A percentile compares a stretch with the other conserved stretches of the same genome.
phyloP scores from a whole-genome alignment of 2,113 vertebrate genomes.

The Nibea albiflora region DNA sequence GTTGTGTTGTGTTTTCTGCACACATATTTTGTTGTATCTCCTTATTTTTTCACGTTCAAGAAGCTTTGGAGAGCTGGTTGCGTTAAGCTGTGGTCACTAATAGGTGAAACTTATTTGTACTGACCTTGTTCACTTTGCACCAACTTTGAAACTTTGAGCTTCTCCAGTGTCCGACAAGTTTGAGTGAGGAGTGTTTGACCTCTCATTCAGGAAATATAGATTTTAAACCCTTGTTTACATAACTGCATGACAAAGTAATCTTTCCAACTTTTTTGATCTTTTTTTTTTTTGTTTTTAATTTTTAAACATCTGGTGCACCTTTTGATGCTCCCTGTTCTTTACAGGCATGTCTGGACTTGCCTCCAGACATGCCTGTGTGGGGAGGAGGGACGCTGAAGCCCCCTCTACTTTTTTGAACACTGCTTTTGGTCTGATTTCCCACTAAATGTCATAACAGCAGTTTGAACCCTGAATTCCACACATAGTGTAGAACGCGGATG shows the following conservation, averaged over 20 bases:
- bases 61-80: too few relatives aligned
- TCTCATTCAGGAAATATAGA: background rate
- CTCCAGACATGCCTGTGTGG: background rate
- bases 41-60: background rate
- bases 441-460: too few relatives aligned
- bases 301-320: background rate
- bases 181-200: background rate
- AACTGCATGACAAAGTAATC: background rate
- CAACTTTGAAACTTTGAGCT: background rate
- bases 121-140: background rate
- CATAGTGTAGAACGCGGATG: too few relatives aligned
- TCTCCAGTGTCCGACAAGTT: background rate
- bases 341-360: background rate
- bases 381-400: background rate
- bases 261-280: background rate
- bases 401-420: too few relatives aligned
- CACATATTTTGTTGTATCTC: too few relatives aligned
- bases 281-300: too few relatives aligned
- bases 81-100: background rate
- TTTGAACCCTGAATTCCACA: too few relatives aligned
- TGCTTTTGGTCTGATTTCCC: too few relatives aligned
- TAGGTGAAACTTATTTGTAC: background rate
- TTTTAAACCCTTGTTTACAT: background rate
- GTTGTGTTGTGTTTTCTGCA: background rate
- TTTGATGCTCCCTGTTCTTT: background rate